Percentiles rank a stretch among this genome's conserved stretches.
Evolutionary conservation across 2,797 vertebrate genomes (phyloP).

Genomic region (Smutsia temminckii): DNA sequence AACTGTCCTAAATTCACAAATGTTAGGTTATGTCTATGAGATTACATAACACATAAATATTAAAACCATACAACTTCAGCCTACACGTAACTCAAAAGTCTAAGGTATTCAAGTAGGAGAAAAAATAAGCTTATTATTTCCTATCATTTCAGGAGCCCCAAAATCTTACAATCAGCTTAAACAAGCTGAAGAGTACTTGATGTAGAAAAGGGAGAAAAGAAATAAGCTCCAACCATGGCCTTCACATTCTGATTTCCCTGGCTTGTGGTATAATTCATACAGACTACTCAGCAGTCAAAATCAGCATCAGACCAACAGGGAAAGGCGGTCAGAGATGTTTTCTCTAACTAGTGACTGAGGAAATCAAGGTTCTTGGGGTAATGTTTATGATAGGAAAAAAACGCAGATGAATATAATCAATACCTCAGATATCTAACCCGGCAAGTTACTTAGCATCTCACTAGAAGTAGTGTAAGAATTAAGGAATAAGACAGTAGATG

Average conservation of each 20-base stretch:
- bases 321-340: neutral
- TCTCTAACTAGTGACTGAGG: neutral
- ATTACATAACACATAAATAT: neutral
- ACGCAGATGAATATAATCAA: neutral
- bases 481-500: slow-evolving; percentile 1
- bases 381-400: neutral
- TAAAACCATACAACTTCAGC: slow-evolving; percentile 8
- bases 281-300: neutral
- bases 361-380: neutral
- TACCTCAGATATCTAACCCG: neutral
- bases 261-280: neutral
- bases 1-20: neutral
- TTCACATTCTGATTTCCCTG: neutral
- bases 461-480: neutral
- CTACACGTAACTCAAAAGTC: neutral
- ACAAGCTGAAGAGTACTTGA: neutral
- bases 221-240: neutral
- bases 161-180: neutral
- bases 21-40: neutral
- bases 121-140: neutral
- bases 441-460: slow-evolving; percentile 12
- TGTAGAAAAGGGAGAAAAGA: neutral
- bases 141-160: neutral
- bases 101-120: neutral
- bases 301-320: neutral